A percentile compares a stretch with the other conserved stretches of the same genome.
These are phyloP conservation scores for Cancer borealis DNA, from an alignment of 2,888 invertebrate species.

Conservation along the genomic window DNA sequence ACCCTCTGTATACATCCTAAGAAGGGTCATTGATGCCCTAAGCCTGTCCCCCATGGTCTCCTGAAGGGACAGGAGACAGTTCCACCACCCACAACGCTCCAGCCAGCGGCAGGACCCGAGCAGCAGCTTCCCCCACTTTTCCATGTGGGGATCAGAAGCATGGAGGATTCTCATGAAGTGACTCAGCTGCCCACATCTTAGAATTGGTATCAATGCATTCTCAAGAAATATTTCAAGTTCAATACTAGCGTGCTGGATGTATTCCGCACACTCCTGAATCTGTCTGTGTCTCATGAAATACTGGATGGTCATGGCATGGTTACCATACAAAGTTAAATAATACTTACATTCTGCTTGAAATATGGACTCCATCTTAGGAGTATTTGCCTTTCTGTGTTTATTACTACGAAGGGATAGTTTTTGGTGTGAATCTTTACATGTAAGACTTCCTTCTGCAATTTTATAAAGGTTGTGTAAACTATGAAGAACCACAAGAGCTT, in stretches of 20 bases:
- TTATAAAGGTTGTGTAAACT: constrained; percentile 48
- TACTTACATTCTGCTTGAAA: constrained; percentile 89
- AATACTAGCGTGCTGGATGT: constrained; percentile 86
- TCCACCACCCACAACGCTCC: constrained; percentile 85
- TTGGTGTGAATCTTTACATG: neutral
- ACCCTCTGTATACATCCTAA: constrained; percentile 64
- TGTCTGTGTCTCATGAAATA: constrained; percentile 89
- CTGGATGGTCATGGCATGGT: constrained; percentile 86
- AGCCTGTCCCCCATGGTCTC: constrained; percentile 73
- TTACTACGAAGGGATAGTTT: neutral
- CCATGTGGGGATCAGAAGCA: constrained; percentile 85
- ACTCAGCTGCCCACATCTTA: constrained; percentile 85
- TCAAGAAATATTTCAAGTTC: constrained; percentile 87
- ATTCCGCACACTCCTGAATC: constrained; percentile 85
- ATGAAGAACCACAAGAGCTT: constrained; percentile 65
- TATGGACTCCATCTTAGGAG: constrained; percentile 81
- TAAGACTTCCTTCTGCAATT: constrained; percentile 61
- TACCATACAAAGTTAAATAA: constrained; percentile 90
- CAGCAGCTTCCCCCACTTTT: constrained; percentile 85
- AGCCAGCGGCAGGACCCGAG: constrained; percentile 87
- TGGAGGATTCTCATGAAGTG: constrained; percentile 85
- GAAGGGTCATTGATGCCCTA: constrained; percentile 74
- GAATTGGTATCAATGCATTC: constrained; percentile 85
- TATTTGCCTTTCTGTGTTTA: constrained; percentile 51
- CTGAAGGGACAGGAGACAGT: constrained; percentile 88